A percentile compares a stretch with the other conserved stretches of the same genome.
phyloP scores from a whole-genome alignment of 2,797 vertebrate genomes.

The Thaleichthys pacificus region DNA sequence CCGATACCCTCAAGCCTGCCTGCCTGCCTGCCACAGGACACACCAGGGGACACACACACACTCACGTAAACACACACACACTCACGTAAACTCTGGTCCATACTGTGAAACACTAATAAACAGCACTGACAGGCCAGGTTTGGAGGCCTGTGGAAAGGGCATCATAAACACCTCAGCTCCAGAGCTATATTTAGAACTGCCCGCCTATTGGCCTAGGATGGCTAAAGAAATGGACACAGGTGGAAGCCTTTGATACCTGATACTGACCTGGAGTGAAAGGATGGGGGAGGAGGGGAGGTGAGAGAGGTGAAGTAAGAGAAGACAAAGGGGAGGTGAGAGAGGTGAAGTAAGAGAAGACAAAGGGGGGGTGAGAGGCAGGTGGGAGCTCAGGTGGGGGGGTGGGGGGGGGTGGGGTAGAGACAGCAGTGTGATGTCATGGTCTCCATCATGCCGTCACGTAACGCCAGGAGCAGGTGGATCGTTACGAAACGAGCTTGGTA shows the following conservation, averaged over 20 bases:
- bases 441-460: too few relatives aligned
- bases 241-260: conserved; percentile 2
- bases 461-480: too few relatives aligned
- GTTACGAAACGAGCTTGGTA: too few relatives aligned
- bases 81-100: background rate
- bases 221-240: background rate
- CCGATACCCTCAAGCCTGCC: too few relatives aligned
- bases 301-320: background rate
- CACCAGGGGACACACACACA: background rate
- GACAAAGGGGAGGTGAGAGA: too few relatives aligned
- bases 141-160: background rate
- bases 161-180: background rate
- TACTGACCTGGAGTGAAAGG: background rate
- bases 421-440: too few relatives aligned
- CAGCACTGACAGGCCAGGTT: background rate
- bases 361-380: too few relatives aligned
- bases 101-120: too few relatives aligned
- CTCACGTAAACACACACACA: background rate
- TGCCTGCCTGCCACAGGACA: background rate
- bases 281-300: background rate
- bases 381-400: too few relatives aligned
- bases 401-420: too few relatives aligned
- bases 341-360: too few relatives aligned
- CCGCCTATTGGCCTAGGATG: background rate
- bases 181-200: background rate